Evolutionary conservation across 2,797 vertebrate genomes (phyloP), one percentile per base, ranked within the genome.

Genomic region (Rhynchonycteris naso): DNA sequence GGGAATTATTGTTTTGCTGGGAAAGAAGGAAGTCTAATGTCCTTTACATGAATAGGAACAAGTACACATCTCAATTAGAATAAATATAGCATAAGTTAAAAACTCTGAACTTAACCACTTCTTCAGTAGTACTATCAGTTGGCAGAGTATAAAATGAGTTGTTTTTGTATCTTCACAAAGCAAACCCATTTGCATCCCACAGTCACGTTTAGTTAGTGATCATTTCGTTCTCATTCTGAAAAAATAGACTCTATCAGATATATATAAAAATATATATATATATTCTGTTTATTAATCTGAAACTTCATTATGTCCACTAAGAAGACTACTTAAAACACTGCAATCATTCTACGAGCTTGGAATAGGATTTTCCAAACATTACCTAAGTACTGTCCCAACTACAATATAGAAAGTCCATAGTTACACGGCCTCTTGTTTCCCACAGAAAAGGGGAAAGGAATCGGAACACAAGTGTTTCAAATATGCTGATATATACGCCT

Each of bases 401-500:
- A 43, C 88, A 92, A 76, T 72, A 74, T 0, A 91, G 52, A 61
- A 61, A 30, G 50, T 68, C 83, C 84, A 12, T 15, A 54, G 58
- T 7, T 91, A 56, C 58, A 93, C 1, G 72, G 66, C 68, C 33
- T 92, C 52, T 76, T 66, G 15, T 80, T 86, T 58, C 63, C 63
- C 43, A 82, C 18, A 80, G n/a, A 80, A 89, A 65, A 7, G 4
- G 56, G 7, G 35, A 4, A 89, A 79, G 58, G 38, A 85, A 30
- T 0, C 82, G 63, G 47, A 88, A 65, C 85, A 63, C 14, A 76
- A 56, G 18, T 35, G 16, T 91, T 83, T 88, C 68, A 81, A 87
- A 65, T 68, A 74, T n/a, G 30, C 35, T 93, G 76, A 80, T 28
- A 21, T 16, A 21, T 74, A 86, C 92, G 83, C 81, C 92, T 94